Conservation (phyloP, 2,888 invertebrate species). For the Scelioninae gen. 2 region DNA sequence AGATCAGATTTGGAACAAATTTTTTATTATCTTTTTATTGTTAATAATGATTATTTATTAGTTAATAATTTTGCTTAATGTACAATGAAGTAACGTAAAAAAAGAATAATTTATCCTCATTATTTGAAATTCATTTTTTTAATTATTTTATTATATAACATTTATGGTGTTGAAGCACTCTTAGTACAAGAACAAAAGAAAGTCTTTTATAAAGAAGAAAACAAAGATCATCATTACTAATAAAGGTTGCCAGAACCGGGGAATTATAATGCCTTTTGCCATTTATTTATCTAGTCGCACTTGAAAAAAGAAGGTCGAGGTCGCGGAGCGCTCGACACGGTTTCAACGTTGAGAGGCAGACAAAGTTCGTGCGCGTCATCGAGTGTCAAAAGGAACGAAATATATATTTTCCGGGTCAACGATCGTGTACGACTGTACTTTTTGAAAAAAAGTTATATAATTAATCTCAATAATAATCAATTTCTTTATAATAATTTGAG, state of each 20-base stretch:
- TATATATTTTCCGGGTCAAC: constrained; percentile 55
- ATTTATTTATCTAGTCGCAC: constrained; percentile 49
- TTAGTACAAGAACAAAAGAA: too few species aligned
- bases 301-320: constrained; percentile 57
- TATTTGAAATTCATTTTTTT: too few species aligned
- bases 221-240: constrained; percentile 2
- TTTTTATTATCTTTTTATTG: too few species aligned
- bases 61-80: too few species aligned
- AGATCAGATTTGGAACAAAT: too few species aligned
- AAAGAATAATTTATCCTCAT: too few species aligned
- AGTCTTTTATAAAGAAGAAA: not conserved
- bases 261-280: constrained; percentile 31
- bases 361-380: constrained; percentile 54
- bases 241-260: constrained; percentile 12
- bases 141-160: too few species aligned
- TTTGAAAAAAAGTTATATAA: not conserved
- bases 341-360: constrained; percentile 29
- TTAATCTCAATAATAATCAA: too few species aligned
- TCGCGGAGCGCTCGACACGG: constrained; percentile 43
- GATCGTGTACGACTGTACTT: constrained; percentile 41
- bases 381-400: constrained; percentile 54
- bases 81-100: too few species aligned
- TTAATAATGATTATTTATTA: too few species aligned
- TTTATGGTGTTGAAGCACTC: too few species aligned
- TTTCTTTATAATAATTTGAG: too few species aligned